phyloP scores from a whole-genome alignment of 1,140 invertebrate species.

The Euura saliciscinereae region DNA sequence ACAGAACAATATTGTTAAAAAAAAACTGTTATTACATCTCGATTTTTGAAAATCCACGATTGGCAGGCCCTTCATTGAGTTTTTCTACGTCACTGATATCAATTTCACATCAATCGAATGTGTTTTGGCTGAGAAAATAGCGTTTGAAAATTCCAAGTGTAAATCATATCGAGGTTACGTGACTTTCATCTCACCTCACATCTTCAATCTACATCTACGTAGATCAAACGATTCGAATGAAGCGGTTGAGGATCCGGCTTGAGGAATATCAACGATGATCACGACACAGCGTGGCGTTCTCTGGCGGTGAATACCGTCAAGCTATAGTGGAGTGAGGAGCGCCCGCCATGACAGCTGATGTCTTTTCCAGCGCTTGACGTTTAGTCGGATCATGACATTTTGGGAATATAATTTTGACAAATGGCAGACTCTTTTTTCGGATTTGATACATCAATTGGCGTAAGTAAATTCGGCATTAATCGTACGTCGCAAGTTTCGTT shows the following conservation, averaged over 20 bases:
- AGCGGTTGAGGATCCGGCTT: background rate
- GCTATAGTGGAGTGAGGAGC: background rate
- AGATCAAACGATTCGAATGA: background rate
- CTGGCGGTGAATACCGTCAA: background rate
- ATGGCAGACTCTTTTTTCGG: slow-evolving; percentile 86
- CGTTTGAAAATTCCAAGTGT: too few species aligned
- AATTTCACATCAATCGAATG: too few species aligned
- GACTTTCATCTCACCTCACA: too few species aligned
- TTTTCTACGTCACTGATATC: too few species aligned
- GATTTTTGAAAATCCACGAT: too few species aligned
- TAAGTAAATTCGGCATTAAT: slow-evolving; percentile 56
- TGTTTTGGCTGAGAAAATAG: too few species aligned
- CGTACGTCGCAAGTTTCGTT: background rate
- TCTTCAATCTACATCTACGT: too few species aligned
- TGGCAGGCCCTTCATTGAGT: too few species aligned
- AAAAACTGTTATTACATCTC: too few species aligned
- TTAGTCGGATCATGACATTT: slow-evolving; percentile 66
- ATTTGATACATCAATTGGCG: slow-evolving; percentile 75
- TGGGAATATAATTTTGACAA: slow-evolving; percentile 70
- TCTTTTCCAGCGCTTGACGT: slow-evolving; percentile 44
- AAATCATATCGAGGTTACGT: too few species aligned
- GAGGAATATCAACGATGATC: background rate
- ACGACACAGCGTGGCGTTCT: background rate
- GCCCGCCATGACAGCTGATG: slow-evolving; percentile 56
- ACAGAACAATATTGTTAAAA: too few species aligned